phyloP scores from a whole-genome alignment of 30 jellyfish, hydroid and myxozoan genomes.

The Calvadosia cruxmelitensis region DNA sequence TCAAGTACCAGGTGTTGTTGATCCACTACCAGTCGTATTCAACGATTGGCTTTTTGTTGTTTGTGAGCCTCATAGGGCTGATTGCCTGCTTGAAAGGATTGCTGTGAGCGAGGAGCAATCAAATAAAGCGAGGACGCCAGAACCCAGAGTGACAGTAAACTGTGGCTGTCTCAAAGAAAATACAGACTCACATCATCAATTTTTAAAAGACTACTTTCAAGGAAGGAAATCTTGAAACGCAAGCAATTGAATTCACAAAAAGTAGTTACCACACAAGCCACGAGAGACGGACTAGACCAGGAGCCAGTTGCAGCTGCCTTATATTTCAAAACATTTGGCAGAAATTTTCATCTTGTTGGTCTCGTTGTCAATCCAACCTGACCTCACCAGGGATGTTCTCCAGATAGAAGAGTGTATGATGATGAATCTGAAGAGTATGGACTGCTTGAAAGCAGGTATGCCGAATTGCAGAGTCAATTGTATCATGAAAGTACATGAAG shows the following conservation, averaged over 20 bases:
- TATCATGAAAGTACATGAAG: too few species aligned
- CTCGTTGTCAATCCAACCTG: slow-evolving; percentile 6
- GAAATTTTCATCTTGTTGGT: slow-evolving; percentile 7
- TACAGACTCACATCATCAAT: slow-evolving; percentile 24
- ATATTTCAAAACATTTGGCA: too few species aligned
- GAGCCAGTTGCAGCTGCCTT: too few species aligned
- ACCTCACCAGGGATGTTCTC: slow-evolving; percentile 16
- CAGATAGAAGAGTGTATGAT: slow-evolving; percentile 17
- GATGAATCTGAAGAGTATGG: slow-evolving; percentile 9
- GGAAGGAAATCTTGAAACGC: background rate
- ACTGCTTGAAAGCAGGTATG: slow-evolving; percentile 6
- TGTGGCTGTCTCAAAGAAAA: slow-evolving; percentile 12
- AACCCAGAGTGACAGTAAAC: slow-evolving; percentile 1
- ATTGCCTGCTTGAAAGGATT: too few species aligned
- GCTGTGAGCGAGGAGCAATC: too few species aligned
- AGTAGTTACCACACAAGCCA: too few species aligned
- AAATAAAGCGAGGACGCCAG: too few species aligned
- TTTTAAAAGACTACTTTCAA: slow-evolving; percentile 1
- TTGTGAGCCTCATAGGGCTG: too few species aligned
- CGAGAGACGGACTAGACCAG: too few species aligned
- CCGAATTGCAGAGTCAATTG: slow-evolving; percentile 6
- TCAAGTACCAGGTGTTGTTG: too few species aligned
- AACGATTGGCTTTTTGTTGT: too few species aligned
- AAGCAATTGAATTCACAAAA: background rate
- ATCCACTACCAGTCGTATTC: too few species aligned